These are phyloP conservation scores for Gymnothorax reevesii DNA, from an alignment of 2,797 vertebrate genomes.

Conservation along the genomic window DNA sequence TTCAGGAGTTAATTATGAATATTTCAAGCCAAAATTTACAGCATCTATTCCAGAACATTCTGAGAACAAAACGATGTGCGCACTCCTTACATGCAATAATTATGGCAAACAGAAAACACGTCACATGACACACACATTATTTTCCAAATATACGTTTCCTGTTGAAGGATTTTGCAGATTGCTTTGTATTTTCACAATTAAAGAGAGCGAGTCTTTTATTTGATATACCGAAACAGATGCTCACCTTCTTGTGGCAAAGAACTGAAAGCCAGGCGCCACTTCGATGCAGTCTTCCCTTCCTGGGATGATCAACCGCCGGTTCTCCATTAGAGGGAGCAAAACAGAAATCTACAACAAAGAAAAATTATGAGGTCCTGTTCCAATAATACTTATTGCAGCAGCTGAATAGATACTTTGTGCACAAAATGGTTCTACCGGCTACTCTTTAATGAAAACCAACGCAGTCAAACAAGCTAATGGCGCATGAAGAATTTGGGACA, in stretches of 20 bases:
- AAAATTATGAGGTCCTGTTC: background rate
- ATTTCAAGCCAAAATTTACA: background rate
- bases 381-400: background rate
- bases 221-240: background rate
- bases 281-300: constrained; percentile 89
- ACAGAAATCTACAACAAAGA: constrained; percentile 81
- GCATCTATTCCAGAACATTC: background rate
- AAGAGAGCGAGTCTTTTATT: background rate
- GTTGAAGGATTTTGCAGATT: background rate
- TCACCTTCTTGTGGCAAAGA: constrained; percentile 96
- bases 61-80: background rate
- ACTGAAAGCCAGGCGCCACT: constrained; percentile 89
- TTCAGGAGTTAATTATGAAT: background rate
- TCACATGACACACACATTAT: background rate
- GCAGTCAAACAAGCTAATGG: background rate
- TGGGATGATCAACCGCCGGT: constrained; percentile 87
- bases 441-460: background rate
- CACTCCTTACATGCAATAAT: background rate
- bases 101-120: background rate
- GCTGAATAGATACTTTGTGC: background rate
- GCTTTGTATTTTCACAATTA: background rate
- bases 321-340: constrained; percentile 93
- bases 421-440: background rate
- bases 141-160: background rate
- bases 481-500: background rate